Evolutionary conservation across 2,888 invertebrate species (phyloP), one percentile per base, ranked within the genome.

Genomic region (Eulithis prunata): DNA sequence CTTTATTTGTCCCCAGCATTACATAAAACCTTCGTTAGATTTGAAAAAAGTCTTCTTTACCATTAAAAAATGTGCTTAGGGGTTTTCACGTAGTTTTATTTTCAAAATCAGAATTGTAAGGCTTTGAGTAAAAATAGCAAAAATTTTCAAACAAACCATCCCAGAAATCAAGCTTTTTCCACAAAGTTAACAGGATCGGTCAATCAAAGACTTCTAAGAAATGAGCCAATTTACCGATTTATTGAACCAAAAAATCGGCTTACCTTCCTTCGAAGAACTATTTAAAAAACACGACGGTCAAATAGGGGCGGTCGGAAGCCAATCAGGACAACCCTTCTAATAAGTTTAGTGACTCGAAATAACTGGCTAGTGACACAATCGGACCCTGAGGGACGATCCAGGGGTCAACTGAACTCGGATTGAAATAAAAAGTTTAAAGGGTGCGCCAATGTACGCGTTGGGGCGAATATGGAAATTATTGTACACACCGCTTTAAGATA

Each of bases 311-410:
- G 71, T 65, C 69, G 73, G 76, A 71, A 75, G 76, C 74, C 76
- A 76, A 76, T 76, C 76, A 76, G 70, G 66, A 55, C 62, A 66
- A 71, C 74, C 77, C 74, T 75, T 73, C 71, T 78, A 78, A 75
- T 75, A 74, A 72, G 77, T 69, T 72, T 71, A 78, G 73, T 76
- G 77, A 75, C 75, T 76, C 77, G 74, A 71, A 71, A 73, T 77
- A 77, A 76, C 74, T 74, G 76, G 75, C 70, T 71, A 73, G 73
- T 72, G 76, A 73, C 73, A 71, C 70, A 71, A 69, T 68, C 64
- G 71, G 71, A 68, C 72, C 74, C 74, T 62, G 51, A 66, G 71
- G 72, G 72, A 63, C 57, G 54, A 62, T 65, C 61, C 43, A 13
- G 63, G 73, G 71, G 71, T 71, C 73, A 67, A 62, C 51, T 46